These are phyloP conservation scores for Pycnomerus fuliginosus DNA, from an alignment of 2,888 invertebrate species.

Conservation along the genomic window DNA sequence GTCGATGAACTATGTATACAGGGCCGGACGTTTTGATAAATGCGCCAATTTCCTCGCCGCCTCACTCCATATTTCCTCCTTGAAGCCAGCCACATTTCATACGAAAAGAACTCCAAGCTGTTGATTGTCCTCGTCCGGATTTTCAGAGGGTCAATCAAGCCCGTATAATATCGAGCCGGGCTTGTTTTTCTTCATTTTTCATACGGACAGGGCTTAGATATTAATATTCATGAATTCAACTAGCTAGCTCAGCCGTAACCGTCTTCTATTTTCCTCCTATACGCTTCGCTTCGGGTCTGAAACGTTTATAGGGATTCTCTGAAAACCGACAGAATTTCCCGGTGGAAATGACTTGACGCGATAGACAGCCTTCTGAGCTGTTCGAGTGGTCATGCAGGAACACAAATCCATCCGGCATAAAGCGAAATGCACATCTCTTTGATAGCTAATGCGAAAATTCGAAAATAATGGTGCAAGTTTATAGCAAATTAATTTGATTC, in stretches of 20 bases:
- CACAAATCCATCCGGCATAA: too few relatives aligned
- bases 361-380: too few relatives aligned
- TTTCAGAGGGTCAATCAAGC: constrained; percentile 6
- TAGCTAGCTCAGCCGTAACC: constrained; percentile 4
- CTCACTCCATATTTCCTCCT: constrained; percentile 15
- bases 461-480: too few relatives aligned
- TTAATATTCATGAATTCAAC: constrained; percentile 15
- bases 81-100: constrained; percentile 17
- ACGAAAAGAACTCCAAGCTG: constrained; percentile 14
- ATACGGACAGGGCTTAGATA: constrained; percentile 6
- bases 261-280: too few relatives aligned
- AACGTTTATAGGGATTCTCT: too few relatives aligned
- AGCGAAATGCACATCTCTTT: too few relatives aligned
- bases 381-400: too few relatives aligned
- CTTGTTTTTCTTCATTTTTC: constrained; percentile 12
- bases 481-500: too few relatives aligned
- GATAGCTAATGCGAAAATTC: too few relatives aligned
- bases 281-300: too few relatives aligned
- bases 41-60: constrained; percentile 17
- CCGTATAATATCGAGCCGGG: constrained; percentile 3
- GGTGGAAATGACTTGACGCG: too few relatives aligned
- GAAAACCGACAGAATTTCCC: too few relatives aligned
- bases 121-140: constrained; percentile 8
- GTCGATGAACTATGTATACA: constrained; percentile 17
- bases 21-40: constrained; percentile 21